Base-by-base conservation (phyloP, 2,888 invertebrate genomes). In the Drosophila borborema region DNA sequence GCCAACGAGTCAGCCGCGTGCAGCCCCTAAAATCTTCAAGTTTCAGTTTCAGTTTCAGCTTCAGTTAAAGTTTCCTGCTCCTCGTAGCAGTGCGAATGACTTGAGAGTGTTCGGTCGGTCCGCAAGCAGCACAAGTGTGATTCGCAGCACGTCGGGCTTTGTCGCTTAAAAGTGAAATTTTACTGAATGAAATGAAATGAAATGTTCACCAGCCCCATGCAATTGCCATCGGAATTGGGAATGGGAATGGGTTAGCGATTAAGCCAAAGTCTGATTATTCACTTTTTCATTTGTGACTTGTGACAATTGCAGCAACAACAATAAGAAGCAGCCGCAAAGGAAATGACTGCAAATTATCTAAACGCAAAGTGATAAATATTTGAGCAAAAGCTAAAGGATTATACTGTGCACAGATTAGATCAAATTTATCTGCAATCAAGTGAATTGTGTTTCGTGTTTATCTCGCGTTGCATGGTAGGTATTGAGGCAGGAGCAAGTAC, bases 111-210 rank as follows among this genome's bases (percentile, higher is more conserved):
- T 55, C 62, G 79, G 59, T 55, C 62, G 79, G 59, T 58, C 16
- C 64, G 63, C 58, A 59, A 49, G 41, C 61, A 48, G 28, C 64
- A 36, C 64, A 64, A 78, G 62, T 77, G 67, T 54, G 72, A 60
- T 46, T 69, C 70, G 74, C 31, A 34, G 43, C 56, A 54, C 55
- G 23, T 72, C 76, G 75, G 53, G 56, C 59, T 56, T 62, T 66
- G 76, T 64, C 64, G 66, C 60, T 81, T 81, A 90, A 89, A 90
- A 90, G 90, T 89, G 90, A 90, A 90, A 90, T 89, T 89, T 90
- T 82, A 79, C 79, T 89, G 76, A 82, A 88, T 81, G 78, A 86
- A 89, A 81, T 77, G 71, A 74, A 71, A 77, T 77, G 73, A 77
- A 75, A 72, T 72, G 75, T 46, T 76, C 36, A 64, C 69, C 64